phyloP scores from a whole-genome alignment of 2,797 vertebrate genomes.

The Lateolabrax maculatus region DNA sequence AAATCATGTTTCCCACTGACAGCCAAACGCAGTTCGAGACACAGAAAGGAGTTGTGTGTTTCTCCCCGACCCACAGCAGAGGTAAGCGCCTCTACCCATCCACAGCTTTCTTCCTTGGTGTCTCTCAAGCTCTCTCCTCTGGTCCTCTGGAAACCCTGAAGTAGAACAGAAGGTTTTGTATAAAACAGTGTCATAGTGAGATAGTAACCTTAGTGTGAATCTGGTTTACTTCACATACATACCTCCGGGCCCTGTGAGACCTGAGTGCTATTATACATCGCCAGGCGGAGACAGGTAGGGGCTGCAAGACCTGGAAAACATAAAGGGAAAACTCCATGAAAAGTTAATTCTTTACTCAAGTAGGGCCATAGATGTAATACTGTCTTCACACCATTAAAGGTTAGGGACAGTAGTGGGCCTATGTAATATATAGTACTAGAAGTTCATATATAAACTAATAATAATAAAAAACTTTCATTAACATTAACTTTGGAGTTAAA shows the following conservation, averaged over 20 bases:
- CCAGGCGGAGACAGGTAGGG: not conserved
- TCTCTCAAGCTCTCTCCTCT: not conserved
- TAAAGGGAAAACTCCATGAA: not conserved
- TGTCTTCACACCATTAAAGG: not conserved
- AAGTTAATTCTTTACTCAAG: not conserved
- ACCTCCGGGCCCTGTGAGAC: not conserved
- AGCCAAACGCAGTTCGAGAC: slow-evolving; percentile 2
- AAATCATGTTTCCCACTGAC: not conserved
- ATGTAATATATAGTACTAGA: too few species aligned
- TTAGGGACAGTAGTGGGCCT: not conserved
- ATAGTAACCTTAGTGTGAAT: not conserved
- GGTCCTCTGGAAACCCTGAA: not conserved
- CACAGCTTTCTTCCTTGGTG: not conserved
- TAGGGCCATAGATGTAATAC: not conserved
- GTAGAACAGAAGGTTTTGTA: not conserved
- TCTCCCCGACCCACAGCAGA: not conserved
- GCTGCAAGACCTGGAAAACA: not conserved
- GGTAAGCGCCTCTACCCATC: not conserved
- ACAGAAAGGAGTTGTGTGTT: slow-evolving; percentile 4
- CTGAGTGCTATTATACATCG: too few species aligned
- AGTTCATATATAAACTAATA: too few species aligned
- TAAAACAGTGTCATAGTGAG: not conserved
- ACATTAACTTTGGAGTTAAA: too few species aligned
- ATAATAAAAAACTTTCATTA: too few species aligned
- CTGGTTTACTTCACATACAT: not conserved